Evolutionary conservation across 2,113 vertebrate genomes (phyloP).

Genomic region (Peromyscus maniculatus): DNA sequence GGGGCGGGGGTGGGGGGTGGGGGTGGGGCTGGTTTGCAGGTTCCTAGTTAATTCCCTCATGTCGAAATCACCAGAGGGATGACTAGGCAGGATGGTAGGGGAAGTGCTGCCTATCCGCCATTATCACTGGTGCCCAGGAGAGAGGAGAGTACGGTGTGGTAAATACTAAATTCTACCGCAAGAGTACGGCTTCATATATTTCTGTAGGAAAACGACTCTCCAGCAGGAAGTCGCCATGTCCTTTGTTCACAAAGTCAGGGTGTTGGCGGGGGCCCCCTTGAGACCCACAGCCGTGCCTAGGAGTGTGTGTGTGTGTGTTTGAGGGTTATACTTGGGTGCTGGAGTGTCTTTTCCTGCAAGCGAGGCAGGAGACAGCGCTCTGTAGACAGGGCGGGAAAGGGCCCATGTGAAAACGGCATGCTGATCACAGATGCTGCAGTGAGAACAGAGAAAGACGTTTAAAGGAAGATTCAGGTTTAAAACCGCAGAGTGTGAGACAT

Average conservation of each 20-base stretch:
- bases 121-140: background rate
- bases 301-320: background rate
- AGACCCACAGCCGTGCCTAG: background rate
- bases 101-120: background rate
- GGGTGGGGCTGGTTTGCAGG: background rate
- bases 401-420: background rate
- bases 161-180: background rate
- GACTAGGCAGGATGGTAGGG: background rate
- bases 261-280: no score
- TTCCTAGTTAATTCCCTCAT: background rate
- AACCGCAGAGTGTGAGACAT: background rate
- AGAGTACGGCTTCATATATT: background rate
- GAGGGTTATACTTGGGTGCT: background rate
- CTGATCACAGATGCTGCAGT: background rate
- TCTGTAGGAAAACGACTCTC: background rate
- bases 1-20: no score
- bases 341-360: background rate
- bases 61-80: background rate
- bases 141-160: background rate
- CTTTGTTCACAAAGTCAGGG: conserved; percentile 9
- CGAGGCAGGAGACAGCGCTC: background rate
- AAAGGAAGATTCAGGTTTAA: background rate
- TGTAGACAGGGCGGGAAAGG: background rate
- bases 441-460: background rate
- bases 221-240: background rate